Base-by-base conservation (phyloP, 2,888 invertebrate genomes). In the Calameuta filiformis region DNA sequence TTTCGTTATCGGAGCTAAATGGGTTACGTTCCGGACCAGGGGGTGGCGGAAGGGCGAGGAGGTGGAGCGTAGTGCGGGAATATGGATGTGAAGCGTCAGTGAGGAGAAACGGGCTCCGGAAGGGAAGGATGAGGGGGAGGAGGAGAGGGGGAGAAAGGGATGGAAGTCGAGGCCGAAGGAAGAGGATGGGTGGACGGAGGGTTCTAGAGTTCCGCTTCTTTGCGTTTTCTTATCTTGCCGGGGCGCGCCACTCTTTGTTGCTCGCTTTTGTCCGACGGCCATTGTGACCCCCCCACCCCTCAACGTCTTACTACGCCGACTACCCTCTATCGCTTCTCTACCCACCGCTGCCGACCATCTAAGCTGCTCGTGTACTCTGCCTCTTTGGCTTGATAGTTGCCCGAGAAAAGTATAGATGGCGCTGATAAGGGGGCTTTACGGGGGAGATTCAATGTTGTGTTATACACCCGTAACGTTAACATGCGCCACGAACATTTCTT, bases 1-100 rank as follows among this genome's bases (percentile, higher is more conserved):
- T 79, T 79, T 80, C 79, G 83, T 85, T 85, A 85, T 84, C 85
- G 82, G 81, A 75, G 80, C 81, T 83, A 84, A 83, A 85, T 83
- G 83, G 83, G 82, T 82, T 82, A 82, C 81, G 79, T 78, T 80
- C 81, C 80, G 77, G 80, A 77, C 77, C 76, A 80, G 77, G 76
- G 75, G 79, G 73, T 76, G 76, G 56, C 71, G 56, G 75, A 74
- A 76, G 73, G 40, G 56, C 34, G 68, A 31, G 12, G 40, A 12
- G 68, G 35, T 23, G 40, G 73, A 15, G 15, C 6, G 6, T 15
- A 40, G 40, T 15, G 40, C 15, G 40, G 40, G 40, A 40, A 40
- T 40, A 40, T 15, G 40, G 40, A 40, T 40, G 40, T 40, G 40
- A 6, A 40, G 40, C 40, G 40, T 40, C 40, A 40, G 40, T 15